Evolutionary conservation across 1,140 invertebrate species (phyloP), one percentile per base, ranked within the genome.

Genomic region (Leptoteleia sp.): DNA sequence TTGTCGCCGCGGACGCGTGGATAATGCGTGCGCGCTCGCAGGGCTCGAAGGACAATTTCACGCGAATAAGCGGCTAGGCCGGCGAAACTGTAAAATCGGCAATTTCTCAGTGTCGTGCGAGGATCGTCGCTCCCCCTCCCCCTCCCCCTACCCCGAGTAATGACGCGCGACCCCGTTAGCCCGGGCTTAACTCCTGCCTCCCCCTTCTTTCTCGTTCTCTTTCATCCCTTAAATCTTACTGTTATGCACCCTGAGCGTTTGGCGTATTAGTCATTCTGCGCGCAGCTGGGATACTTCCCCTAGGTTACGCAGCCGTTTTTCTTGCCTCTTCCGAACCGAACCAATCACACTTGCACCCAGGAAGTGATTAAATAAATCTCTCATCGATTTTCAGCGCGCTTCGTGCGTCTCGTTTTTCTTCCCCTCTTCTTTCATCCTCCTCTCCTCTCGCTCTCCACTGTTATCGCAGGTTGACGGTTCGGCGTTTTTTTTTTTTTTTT

Each of bases 191-290:
- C 62, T 73, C 70, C 59, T 67, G 71, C 62, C 70, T 52, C 75
- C 67, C 68, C 64, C 2, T 5, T 22, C 25, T 16, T 77, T 75
- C 57, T 64, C 80, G 70, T 61, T 79, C 55, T 62, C 72, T 80
- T 76, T 71, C 71, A 79, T 55, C 76, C 82, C 83, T 79, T 76
- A 84, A 81, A 84, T 84, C 81, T 80, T 80, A 37, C 76, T 80
- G 52, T 52, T 75, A 75, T 75, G 80, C 81, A 85, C 84, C 83
- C 84, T 81, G 83, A 81, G 37, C 81, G 80, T 82, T 84, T 82
- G 77, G 73, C 72, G 84, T 85, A 87, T 85, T 87, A 85, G 84
- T 87, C 85, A 87, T 83, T 85, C 83, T 73, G 59, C 43, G 76
- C 83, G 80, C 85, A 87, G 85, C 84, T 87, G 85, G 83, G 81